These are phyloP conservation scores for Ailurus styani DNA, from an alignment of 2,113 vertebrate species.

Conservation along the genomic window DNA sequence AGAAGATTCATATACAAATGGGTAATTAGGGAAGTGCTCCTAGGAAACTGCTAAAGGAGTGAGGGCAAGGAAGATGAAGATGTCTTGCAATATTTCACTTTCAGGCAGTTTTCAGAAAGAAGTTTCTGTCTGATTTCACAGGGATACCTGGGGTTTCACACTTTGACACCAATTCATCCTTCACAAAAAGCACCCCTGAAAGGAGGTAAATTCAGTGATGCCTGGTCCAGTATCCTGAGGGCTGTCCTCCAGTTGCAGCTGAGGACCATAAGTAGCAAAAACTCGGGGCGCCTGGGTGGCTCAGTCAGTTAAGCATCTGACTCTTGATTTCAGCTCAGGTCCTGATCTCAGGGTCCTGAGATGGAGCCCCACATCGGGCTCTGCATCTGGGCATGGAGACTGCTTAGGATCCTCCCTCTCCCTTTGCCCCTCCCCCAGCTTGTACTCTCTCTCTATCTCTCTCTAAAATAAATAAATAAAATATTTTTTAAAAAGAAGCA, in stretches of 20 bases:
- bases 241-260: not conserved
- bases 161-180: not conserved
- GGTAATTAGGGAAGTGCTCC: not conserved
- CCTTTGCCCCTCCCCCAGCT: too few relatives aligned
- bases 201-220: not conserved
- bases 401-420: too few relatives aligned
- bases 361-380: too few relatives aligned
- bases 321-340: too few relatives aligned
- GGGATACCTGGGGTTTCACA: too few relatives aligned
- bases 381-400: too few relatives aligned
- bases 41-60: not conserved
- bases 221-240: not conserved
- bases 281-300: too few relatives aligned
- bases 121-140: not conserved
- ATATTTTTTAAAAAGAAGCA: not conserved
- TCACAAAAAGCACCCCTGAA: not conserved
- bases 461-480: too few relatives aligned
- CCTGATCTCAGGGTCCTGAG: too few relatives aligned
- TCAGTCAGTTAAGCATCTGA: too few relatives aligned
- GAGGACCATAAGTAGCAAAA: not conserved
- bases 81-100: not conserved
- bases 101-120: not conserved
- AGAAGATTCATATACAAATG: not conserved
- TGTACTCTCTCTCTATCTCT: too few relatives aligned
- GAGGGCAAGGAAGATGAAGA: not conserved